Base-by-base conservation (phyloP, 2,113 vertebrate genomes). In the Archilochus colubris region DNA sequence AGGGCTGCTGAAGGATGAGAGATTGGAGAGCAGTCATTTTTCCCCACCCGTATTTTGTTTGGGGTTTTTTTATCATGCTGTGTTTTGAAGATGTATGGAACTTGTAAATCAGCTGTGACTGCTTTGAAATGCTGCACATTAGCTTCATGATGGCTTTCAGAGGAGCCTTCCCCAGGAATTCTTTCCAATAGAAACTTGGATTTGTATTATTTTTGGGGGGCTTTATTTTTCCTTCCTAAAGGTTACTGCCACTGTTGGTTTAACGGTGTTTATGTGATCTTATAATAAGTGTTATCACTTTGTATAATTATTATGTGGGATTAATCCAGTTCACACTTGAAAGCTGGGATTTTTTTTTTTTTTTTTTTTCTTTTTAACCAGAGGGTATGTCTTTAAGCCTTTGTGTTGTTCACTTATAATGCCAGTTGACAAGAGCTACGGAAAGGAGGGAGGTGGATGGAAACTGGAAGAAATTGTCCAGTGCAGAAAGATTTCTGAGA, bases 261-360 rank as follows among this genome's bases (percentile, higher is more conserved):
- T 97, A 97, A 97, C 64, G 82, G 76, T 96, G 79, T 97, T 91
- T 96, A 97, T 93, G 64, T 97, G 88, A 91, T 97, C 93, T 93
- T 91, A 91, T 96, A 96, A 95, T 97, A 95, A 97, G 91, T 94
- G 91, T 96, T 97, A 96, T 97, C 96, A 95, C 94, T 97, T 98
- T 97, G 90, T 76, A 72, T 97, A 97, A 97, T 98, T 97, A 97
- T 97, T 95, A 92, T 82, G 90, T 96, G 93, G 94, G 96, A 97
- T 97, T 97, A 97, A 97, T 97, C 92, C 91, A 1, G 79, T 94
- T 89, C 96, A 91, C 95, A 97, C 92, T 96, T 82, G 93, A 96
- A 97, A 97, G 95, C 85, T 96, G 94, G 89, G 67, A 23, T 66
- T 89, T 70, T 59, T 88, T 28, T 1, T 7, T 57, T 89, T 40